Evolutionary conservation across 2,113 vertebrate genomes (phyloP).

Genomic region (Python bivittatus): DNA sequence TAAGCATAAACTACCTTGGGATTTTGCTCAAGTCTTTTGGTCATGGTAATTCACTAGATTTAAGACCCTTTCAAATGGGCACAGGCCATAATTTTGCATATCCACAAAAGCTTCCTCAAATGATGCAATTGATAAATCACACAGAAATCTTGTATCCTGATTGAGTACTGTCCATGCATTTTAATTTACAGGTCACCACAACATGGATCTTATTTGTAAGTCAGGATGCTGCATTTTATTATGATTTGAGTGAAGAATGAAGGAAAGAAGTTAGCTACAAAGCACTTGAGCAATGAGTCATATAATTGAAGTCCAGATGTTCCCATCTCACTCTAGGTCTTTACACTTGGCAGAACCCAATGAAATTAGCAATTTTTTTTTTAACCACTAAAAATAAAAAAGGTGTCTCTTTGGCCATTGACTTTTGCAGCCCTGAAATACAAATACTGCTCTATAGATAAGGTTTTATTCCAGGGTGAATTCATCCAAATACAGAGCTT

Average conservation of each 20-base stretch:
- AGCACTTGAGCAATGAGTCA: conserved; percentile 18
- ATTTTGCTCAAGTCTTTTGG: not conserved
- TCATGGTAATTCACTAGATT: not conserved
- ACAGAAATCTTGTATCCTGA: not conserved
- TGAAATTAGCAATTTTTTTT: conserved; percentile 14
- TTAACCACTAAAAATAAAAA: not conserved
- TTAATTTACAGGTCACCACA: not conserved
- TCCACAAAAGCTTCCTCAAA: not conserved
- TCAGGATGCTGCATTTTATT: not conserved
- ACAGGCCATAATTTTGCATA: not conserved
- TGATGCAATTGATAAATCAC: not conserved
- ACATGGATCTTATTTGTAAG: not conserved
- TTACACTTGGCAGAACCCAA: not conserved
- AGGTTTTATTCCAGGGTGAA: not conserved
- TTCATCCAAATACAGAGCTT: not conserved
- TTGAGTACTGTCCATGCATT: not conserved
- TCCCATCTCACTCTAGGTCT: conserved; percentile 7
- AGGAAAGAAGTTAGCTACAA: not conserved
- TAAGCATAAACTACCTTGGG: not conserved
- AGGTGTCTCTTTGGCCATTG: not conserved
- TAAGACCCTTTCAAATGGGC: not conserved
- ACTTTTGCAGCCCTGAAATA: conserved; percentile 8
- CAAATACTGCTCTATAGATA: not conserved
- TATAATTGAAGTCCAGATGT: not conserved
- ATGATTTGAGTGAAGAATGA: not conserved